These are phyloP conservation scores for Agelastica alni DNA, from an alignment of 2,888 invertebrate species.

Conservation along the genomic window DNA sequence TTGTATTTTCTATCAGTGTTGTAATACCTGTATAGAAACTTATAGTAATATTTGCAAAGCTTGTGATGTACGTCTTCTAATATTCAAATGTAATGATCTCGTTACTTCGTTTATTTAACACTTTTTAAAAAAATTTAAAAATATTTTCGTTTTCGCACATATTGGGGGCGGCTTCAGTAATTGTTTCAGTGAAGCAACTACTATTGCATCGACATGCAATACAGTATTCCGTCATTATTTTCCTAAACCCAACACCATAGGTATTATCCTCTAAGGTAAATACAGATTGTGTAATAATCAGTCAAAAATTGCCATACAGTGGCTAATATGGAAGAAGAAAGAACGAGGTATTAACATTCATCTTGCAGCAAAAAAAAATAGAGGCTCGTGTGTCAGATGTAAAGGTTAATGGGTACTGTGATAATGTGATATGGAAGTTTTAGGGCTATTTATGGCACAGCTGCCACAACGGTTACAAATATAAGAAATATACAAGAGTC, in stretches of 20 bases:
- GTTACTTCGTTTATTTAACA: no score
- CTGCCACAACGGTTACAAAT: no score
- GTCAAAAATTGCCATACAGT: conserved; percentile 22
- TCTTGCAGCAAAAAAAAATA: conserved; percentile 29
- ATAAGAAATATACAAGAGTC: conserved; percentile 29
- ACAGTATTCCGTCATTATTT: conserved; percentile 38
- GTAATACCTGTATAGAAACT: no score
- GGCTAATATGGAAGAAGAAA: conserved; percentile 29
- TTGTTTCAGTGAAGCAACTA: conserved; percentile 41
- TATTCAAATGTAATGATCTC: no score
- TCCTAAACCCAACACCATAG: conserved; percentile 39
- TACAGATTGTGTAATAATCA: conserved; percentile 36
- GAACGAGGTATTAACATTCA: conserved; percentile 28
- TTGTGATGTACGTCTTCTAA: no score
- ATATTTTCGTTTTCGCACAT: no score
- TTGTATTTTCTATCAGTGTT: no score
- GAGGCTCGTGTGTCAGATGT: conserved; percentile 29
- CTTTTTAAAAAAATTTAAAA: no score
- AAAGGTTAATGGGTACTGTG: conserved; percentile 28
- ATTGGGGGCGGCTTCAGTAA: no score
- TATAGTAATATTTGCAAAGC: no score
- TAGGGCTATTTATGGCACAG: no score
- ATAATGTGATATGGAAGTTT: no score
- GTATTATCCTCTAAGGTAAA: conserved; percentile 40
- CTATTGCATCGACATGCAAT: conserved; percentile 41